Evolutionary conservation across 2,797 vertebrate species (phyloP), one percentile per base, ranked within the genome.

Genomic region (Enteromius fasciolatus): DNA sequence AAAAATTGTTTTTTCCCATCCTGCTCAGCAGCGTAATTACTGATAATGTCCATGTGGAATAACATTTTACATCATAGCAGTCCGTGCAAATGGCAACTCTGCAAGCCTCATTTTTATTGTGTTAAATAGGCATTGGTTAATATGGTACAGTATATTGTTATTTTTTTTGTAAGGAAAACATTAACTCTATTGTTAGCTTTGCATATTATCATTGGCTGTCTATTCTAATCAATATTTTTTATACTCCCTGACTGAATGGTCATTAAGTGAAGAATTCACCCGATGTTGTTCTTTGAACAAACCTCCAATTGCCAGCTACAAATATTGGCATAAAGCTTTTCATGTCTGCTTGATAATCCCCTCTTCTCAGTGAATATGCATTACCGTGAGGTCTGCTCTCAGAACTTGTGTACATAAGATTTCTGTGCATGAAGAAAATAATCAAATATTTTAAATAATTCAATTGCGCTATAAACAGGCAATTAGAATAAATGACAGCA

Each of bases 401-500:
- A 28, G 50, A 54, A 79, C 64, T 68, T 23, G 63, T 31, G 28
- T 52, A 48, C 44, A 36, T 33, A 63, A 64, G 67, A 31, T 36
- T 68, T 33, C 23, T 78, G 57, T 61, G 31, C 48, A 50, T 78
- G 67, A 52, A 63, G 61, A 33, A 89, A 87, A 88, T 54, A 87
- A 80, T 86, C 87, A 81, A 87, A 39, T 39, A 39, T 39, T 39
- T 39, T 39, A 39, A 39, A 39, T 39, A 39, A 39, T 39, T 39
- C 2, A 39, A 89, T 88, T 91, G 86, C 83, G 87, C 89, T 90
- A 90, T 93, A 92, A 92, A 89, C 89, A 81, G 85, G 91, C 93
- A 92, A 94, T 94, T 94, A 92, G 92, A 93, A 91, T 36, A 86
- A 91, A 86, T 74, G 84, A 92, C 91, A 92, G 85, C 88, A 90